Evolutionary conservation across 2,113 vertebrate species (phyloP).

Genomic region (Dendrocopos noguchii): DNA sequence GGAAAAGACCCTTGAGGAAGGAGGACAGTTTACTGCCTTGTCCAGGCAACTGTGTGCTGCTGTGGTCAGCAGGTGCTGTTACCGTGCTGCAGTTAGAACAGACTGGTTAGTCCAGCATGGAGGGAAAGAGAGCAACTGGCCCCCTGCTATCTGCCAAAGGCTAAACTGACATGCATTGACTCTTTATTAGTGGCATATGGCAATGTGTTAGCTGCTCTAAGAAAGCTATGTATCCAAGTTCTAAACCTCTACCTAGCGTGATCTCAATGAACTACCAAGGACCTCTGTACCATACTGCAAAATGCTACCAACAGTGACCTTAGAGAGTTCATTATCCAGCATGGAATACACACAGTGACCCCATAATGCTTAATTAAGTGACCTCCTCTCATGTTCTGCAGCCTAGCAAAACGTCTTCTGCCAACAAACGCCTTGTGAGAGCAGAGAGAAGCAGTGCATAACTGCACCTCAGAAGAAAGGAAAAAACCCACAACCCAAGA

Average conservation of each 20-base stretch:
- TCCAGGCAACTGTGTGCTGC: not conserved
- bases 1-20: not conserved
- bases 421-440: not conserved
- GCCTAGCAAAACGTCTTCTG: not conserved
- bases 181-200: not conserved
- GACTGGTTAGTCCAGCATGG: not conserved
- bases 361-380: not conserved
- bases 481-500: not conserved
- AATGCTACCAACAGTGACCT: not conserved
- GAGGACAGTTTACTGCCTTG: not conserved
- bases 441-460: not conserved
- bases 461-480: not conserved
- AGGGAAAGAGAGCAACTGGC: not conserved
- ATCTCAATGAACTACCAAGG: not conserved
- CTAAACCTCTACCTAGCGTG: not conserved
- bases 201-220: not conserved
- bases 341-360: not conserved
- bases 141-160: not conserved
- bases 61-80: not conserved
- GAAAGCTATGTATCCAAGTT: not conserved
- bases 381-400: not conserved
- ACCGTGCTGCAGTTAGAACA: not conserved
- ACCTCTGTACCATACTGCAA: not conserved
- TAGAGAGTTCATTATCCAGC: not conserved
- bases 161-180: not conserved